Percentiles rank a stretch among this genome's conserved stretches.
phyloP scores from a whole-genome alignment of 2,797 vertebrate genomes.

The Semotilus atromaculatus region DNA sequence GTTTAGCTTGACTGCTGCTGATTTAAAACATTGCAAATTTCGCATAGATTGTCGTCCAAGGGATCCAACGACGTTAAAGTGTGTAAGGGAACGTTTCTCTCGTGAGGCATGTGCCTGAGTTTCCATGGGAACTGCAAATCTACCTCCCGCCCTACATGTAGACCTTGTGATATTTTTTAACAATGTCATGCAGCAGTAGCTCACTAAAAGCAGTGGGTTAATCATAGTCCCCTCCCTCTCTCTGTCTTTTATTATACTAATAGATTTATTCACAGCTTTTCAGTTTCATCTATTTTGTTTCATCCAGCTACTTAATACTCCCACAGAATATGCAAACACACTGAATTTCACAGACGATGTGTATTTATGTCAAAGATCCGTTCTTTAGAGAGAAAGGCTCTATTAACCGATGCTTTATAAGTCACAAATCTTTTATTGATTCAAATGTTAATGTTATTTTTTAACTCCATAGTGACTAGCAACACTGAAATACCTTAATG shows the following conservation, averaged over 20 bases:
- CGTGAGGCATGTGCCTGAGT: slow-evolving; percentile 64
- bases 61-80: slow-evolving; percentile 38
- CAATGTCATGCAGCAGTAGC: slow-evolving; percentile 48
- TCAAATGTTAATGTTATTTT: not conserved
- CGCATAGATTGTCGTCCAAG: slow-evolving; percentile 8
- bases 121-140: slow-evolving; percentile 77
- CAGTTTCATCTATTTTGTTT: slow-evolving; percentile 39
- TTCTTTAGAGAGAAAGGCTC: not conserved
- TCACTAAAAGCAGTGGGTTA: slow-evolving; percentile 35
- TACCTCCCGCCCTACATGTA: slow-evolving; percentile 58
- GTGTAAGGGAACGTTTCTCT: slow-evolving; percentile 49
- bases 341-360: slow-evolving; percentile 40
- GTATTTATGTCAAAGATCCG: not conserved
- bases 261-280: slow-evolving; percentile 19
- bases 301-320: slow-evolving; percentile 19
- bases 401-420: not conserved
- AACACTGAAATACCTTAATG: not conserved
- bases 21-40: slow-evolving; percentile 6
- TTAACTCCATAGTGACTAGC: not conserved
- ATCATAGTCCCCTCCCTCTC: slow-evolving; percentile 33
- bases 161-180: slow-evolving; percentile 49
- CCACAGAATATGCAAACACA: slow-evolving; percentile 60
- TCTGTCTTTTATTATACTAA: not conserved
- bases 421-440: not conserved
- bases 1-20: slow-evolving; percentile 9